Evolutionary conservation across 2,113 vertebrate genomes (phyloP).

Genomic region (Toxotes chatareus): DNA sequence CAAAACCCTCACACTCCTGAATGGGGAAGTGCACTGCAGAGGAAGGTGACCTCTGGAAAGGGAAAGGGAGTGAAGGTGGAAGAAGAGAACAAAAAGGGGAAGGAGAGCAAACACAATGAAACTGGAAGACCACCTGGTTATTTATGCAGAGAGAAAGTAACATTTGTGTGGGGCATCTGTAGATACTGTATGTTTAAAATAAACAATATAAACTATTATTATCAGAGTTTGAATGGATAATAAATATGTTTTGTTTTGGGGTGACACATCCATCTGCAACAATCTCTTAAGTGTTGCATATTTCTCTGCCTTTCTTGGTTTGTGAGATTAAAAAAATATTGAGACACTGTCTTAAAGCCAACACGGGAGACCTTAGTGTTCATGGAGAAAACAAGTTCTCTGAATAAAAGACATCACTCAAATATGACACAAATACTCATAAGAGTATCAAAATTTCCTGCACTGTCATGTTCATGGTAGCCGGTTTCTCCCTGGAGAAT

Average conservation of each 20-base stretch:
- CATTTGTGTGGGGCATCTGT: too few relatives aligned
- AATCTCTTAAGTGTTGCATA: background rate
- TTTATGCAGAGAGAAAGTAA: background rate
- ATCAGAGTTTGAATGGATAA: too few relatives aligned
- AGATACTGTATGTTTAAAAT: too few relatives aligned
- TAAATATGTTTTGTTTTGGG: too few relatives aligned
- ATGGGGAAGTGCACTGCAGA: too few relatives aligned
- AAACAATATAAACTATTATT: too few relatives aligned
- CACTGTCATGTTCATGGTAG: background rate
- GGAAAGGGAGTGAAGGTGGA: too few relatives aligned
- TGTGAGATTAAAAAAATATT: too few relatives aligned
- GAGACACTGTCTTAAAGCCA: too few relatives aligned
- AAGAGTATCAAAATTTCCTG: background rate
- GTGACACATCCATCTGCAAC: background rate
- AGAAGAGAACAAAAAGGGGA: too few relatives aligned
- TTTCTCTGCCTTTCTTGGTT: background rate
- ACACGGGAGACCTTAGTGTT: background rate
- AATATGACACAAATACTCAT: background rate
- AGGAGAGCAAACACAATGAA: too few relatives aligned
- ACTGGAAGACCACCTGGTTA: background rate
- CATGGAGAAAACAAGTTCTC: background rate
- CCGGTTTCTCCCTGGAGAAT: conserved; percentile 7
- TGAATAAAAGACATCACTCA: background rate
- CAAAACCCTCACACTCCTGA: background rate
- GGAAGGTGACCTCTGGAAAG: too few relatives aligned